Percentiles rank a stretch among this genome's conserved stretches.
These are phyloP conservation scores for Drosophila tanythrix DNA, from an alignment of 2,888 invertebrate genomes.

Conservation along the genomic window DNA sequence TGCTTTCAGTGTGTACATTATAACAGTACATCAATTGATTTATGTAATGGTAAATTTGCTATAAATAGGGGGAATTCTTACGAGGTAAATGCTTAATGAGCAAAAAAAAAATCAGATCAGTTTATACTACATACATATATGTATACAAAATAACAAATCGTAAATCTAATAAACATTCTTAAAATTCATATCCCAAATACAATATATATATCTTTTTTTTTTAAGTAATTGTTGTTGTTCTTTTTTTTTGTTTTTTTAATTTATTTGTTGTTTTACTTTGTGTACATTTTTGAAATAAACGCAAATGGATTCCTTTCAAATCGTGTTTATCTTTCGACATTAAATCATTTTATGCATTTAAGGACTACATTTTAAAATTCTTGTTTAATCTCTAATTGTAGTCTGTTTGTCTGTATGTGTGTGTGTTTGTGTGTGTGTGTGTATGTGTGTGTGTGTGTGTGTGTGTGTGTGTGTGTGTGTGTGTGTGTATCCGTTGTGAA, in stretches of 20 bases:
- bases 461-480: too few species aligned
- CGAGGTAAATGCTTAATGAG: conserved; percentile 78
- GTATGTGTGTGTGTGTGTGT: conserved; percentile 14
- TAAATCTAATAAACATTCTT: conserved; percentile 80
- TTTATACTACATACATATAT: conserved; percentile 75
- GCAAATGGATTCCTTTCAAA: conserved; percentile 26
- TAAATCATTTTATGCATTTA: conserved; percentile 60
- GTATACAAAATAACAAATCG: conserved; percentile 79
- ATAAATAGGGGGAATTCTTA: conserved; percentile 79
- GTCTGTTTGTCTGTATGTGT: conserved; percentile 6
- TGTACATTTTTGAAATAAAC: conserved; percentile 36
- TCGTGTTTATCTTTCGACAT: conserved; percentile 19
- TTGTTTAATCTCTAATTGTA: conserved; percentile 43
- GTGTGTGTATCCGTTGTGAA: conserved; percentile 30
- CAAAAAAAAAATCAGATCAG: conserved; percentile 71
- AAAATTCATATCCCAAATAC: conserved; percentile 77
- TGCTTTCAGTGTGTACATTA: conserved; percentile 64
- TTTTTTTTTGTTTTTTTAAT: conserved; percentile 15
- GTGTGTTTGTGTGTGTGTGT: conserved; percentile 30
- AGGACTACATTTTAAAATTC: conserved; percentile 58
- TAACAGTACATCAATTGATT: conserved; percentile 75
- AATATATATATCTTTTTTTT: conserved; percentile 22
- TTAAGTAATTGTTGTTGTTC: conserved; percentile 30
- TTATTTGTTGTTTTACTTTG: conserved; percentile 28
- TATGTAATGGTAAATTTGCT: conserved; percentile 77